These are phyloP conservation scores for Apeltes quadracus DNA, from an alignment of 2,113 vertebrate species.

Conservation along the genomic window DNA sequence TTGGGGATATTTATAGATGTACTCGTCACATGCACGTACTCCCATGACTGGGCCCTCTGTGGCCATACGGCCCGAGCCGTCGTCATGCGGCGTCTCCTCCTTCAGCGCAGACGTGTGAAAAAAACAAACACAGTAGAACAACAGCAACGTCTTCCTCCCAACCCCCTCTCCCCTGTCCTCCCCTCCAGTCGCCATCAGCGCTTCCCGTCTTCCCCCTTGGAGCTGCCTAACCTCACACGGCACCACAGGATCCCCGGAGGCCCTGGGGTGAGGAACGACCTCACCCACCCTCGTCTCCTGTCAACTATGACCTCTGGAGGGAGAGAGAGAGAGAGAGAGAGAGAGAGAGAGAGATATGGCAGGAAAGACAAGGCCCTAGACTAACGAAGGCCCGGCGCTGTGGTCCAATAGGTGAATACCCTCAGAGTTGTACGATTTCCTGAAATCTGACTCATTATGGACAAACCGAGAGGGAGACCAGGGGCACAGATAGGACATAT, in stretches of 20 bases:
- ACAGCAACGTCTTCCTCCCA: constrained; percentile 57
- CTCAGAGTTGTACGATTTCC: constrained; percentile 52
- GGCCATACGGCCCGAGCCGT: constrained; percentile 15
- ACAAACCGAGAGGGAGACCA: constrained; percentile 38
- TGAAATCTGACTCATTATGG: constrained; percentile 42
- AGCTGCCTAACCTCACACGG: constrained; percentile 40
- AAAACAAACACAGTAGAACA: constrained; percentile 56
- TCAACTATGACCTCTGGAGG: constrained; percentile 71
- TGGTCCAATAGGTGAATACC: constrained; percentile 35
- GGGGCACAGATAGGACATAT: constrained; percentile 32
- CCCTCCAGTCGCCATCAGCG: constrained; percentile 12
- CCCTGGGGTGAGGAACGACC: constrained; percentile 47
- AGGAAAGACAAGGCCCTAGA: constrained; percentile 32
- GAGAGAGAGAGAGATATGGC: too few relatives aligned
- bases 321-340: constrained; percentile 11
- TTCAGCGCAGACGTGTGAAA: constrained; percentile 47
- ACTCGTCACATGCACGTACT: background rate
- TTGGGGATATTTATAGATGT: background rate
- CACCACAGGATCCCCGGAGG: constrained; percentile 26
- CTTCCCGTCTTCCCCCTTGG: constrained; percentile 39
- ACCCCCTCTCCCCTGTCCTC: constrained; percentile 16
- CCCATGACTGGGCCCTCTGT: constrained; percentile 15
- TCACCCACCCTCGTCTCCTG: constrained; percentile 67
- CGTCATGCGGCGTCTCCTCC: constrained; percentile 60
- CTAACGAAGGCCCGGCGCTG: constrained; percentile 37